Conservation (phyloP, 2,888 invertebrate species). For the Choristoneura rosaceana region DNA sequence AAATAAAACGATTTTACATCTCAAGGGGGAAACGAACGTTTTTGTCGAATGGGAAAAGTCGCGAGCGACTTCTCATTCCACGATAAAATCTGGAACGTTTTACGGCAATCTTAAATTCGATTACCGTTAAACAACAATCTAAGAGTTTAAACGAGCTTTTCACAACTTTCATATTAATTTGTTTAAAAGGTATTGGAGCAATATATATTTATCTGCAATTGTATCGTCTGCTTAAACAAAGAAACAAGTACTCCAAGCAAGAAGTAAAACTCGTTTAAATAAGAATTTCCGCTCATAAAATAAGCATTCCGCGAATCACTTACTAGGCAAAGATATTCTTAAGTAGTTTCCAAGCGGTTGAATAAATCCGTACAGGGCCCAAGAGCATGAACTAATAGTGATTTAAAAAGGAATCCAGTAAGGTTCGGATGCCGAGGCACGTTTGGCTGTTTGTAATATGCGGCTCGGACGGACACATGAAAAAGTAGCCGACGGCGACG, state of each 20-base stretch:
- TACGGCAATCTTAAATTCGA: constrained; percentile 84
- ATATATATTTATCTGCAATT: background rate
- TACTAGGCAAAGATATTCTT: constrained; percentile 24
- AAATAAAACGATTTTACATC: constrained; percentile 86
- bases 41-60: constrained; percentile 84
- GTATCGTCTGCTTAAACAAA: constrained; percentile 15
- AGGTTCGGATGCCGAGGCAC: constrained; percentile 59
- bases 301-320: constrained; percentile 42
- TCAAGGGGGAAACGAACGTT: constrained; percentile 82
- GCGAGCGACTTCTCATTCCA: constrained; percentile 82
- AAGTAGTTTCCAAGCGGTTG: constrained; percentile 43
- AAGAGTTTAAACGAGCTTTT: constrained; percentile 64
- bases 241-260: constrained; percentile 41
- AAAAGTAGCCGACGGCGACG: constrained; percentile 50
- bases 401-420: constrained; percentile 61
- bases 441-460: constrained; percentile 67
- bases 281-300: constrained; percentile 45
- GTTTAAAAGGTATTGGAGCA: background rate
- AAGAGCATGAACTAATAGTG: constrained; percentile 52
- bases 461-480: constrained; percentile 55
- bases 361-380: constrained; percentile 52
- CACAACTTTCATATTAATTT: constrained; percentile 50
- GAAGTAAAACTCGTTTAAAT: constrained; percentile 31
- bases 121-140: constrained; percentile 83
- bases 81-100: constrained; percentile 84